Evolutionary conservation across 2,113 vertebrate genomes (phyloP).

Genomic region (Notechis scutatus): DNA sequence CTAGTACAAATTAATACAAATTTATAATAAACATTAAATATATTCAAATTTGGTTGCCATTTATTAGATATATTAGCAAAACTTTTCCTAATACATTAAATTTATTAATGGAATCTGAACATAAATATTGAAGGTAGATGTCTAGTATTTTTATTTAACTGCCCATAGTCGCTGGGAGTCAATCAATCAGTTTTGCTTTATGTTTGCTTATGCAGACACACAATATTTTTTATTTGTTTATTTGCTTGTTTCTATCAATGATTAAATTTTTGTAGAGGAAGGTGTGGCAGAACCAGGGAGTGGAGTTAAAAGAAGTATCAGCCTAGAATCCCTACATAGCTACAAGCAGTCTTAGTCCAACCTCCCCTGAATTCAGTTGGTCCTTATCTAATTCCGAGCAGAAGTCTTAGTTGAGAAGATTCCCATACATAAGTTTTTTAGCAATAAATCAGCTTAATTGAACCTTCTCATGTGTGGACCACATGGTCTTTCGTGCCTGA

Average conservation of each 20-base stretch:
- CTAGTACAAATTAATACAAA: background rate
- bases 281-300: background rate
- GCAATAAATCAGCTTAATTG: background rate
- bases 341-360: background rate
- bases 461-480: background rate
- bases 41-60: background rate
- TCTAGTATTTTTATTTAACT: background rate
- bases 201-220: background rate
- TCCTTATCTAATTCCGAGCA: background rate
- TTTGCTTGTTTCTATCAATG: background rate
- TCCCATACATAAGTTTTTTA: background rate
- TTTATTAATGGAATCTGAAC: background rate
- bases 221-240: background rate
- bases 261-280: background rate
- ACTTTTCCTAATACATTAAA: background rate
- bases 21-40: background rate
- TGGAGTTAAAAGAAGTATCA: background rate
- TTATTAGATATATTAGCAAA: background rate
- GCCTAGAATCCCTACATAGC: background rate
- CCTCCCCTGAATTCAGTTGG: background rate
- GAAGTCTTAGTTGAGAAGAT: background rate
- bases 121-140: background rate
- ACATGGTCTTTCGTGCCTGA: background rate
- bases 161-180: background rate
- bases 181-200: background rate